phyloP scores from a whole-genome alignment of 2,888 invertebrate genomes.

The Bimastos eiseni region DNA sequence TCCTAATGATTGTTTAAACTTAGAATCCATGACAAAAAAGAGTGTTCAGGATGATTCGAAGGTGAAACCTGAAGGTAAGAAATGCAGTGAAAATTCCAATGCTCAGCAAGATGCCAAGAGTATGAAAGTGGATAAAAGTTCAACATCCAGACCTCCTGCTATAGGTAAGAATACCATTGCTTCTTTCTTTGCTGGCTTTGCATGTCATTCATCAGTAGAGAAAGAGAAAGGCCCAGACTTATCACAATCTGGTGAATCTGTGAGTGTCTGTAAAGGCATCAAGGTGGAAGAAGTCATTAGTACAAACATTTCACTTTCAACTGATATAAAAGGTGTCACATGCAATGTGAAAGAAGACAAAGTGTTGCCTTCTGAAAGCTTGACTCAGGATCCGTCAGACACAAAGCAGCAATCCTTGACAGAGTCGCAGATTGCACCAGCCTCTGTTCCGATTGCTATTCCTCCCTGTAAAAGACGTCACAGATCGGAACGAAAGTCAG shows the following conservation, averaged over 20 bases:
- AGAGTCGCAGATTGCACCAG: background rate
- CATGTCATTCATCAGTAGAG: background rate
- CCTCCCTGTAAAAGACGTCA: background rate
- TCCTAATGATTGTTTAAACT: background rate
- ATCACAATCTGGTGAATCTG: background rate
- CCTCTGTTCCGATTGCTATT: background rate
- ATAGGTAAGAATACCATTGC: background rate
- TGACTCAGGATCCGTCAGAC: background rate
- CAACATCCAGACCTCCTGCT: background rate
- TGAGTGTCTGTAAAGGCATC: background rate
- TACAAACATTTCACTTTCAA: background rate
- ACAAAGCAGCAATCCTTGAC: background rate
- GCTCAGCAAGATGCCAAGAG: background rate
- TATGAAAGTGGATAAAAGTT: background rate
- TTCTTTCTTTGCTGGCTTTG: background rate
- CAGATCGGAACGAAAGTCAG: background rate
- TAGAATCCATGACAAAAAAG: background rate
- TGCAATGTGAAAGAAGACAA: background rate
- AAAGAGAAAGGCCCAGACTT: background rate
- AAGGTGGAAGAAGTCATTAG: background rate
- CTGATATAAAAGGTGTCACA: background rate
- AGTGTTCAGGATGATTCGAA: background rate
- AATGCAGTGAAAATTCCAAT: background rate
- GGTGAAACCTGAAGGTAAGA: background rate
- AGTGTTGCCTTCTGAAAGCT: background rate